Evolutionary conservation across 2,113 vertebrate species (phyloP), one percentile per base, ranked within the genome.

Genomic region (Sylvilagus bachmani): DNA sequence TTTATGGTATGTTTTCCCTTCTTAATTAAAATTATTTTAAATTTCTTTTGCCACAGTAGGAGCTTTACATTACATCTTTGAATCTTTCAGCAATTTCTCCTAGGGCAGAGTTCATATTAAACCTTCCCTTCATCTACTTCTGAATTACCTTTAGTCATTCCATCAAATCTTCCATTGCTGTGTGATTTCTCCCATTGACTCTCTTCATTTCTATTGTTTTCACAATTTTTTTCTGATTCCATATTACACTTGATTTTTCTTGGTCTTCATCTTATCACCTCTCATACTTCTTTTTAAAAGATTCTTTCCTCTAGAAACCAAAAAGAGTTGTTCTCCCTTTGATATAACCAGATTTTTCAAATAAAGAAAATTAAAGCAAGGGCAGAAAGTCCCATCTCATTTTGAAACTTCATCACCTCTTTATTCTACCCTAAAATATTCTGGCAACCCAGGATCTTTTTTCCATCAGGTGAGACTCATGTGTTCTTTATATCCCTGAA

Each of bases 1-100:
- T 97, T 95, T n/a, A 94, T 58, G 29, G 89, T 90, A 66, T 91
- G 66, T 62, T 86, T 73, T 69, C 67, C 89, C 13, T 89, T 96
- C 89, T 84, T 58, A 88, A 89, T 94, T 88, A 70, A 61, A 92
- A 61, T 89, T 81, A 33, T 90, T 93, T 69, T 53, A 58, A 84
- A 25, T 19, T 2, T 86, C 82, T 94, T 61, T 71, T 94, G 67
- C 44, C 84, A 91, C 4, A 64, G 12, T 69, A 69, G 51, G 69
- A 81, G 17, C 71, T 82, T 96, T 95, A 9, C 21, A 69, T 82
- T 58, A 33, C 1, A 19, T 74, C 14, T 88, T 44, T n/a, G 73
- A 92, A 36, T 78, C 44, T 94, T 36, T 84, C 74, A 86, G 62
- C 58, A 70, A n/a, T 73, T 90, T 79, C 31, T 81, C 44, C 62